Evolutionary conservation across 2,888 invertebrate genomes (phyloP).

Genomic region (Tetragnatha montana): DNA sequence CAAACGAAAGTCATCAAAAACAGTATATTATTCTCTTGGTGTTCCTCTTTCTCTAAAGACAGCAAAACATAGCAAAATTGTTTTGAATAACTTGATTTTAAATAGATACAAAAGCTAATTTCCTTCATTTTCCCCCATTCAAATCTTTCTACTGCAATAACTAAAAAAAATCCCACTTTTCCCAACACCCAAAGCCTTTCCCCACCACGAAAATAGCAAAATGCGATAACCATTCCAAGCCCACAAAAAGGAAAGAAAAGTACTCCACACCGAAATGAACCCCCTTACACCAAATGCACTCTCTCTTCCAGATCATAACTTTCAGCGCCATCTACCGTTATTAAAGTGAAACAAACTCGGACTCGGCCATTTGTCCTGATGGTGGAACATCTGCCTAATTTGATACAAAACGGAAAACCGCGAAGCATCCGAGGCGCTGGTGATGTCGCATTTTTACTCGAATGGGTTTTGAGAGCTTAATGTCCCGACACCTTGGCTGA

Average conservation of each 20-base stretch:
- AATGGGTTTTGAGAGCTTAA: slow-evolving; percentile 2
- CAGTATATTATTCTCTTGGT: too few species aligned
- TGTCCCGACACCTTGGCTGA: background rate
- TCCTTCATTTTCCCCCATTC: too few species aligned
- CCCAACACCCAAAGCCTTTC: background rate
- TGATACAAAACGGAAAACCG: background rate
- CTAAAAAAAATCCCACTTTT: background rate
- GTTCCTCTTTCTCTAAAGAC: too few species aligned
- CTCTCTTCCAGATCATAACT: background rate
- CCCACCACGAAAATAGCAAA: background rate
- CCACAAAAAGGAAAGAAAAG: background rate
- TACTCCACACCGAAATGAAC: background rate
- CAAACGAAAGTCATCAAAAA: too few species aligned
- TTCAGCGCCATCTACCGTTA: slow-evolving; percentile 16
- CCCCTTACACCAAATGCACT: slow-evolving; percentile 3
- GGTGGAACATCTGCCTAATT: slow-evolving; percentile 5
- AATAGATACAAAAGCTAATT: too few species aligned
- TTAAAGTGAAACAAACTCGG: background rate
- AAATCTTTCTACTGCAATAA: too few species aligned
- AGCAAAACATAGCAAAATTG: too few species aligned
- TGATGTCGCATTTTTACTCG: slow-evolving; percentile 9
- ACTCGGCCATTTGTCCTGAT: background rate
- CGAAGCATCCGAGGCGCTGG: slow-evolving; percentile 14
- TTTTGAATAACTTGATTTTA: too few species aligned
- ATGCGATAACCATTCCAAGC: background rate